phyloP scores from a whole-genome alignment of 35 echinoderm and acorn worm species.

The Apostichopus japonicus region DNA sequence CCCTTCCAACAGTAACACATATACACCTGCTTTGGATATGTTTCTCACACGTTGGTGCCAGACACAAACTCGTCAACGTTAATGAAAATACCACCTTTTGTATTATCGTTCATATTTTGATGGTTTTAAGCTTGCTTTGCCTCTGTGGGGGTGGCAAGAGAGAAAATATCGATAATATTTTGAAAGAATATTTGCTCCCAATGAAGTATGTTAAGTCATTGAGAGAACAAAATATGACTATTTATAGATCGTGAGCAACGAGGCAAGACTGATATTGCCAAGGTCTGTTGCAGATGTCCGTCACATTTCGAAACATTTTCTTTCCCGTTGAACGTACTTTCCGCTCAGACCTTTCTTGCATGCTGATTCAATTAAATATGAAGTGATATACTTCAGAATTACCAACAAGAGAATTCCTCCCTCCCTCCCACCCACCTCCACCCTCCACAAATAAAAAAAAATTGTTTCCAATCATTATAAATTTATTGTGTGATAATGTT shows the following conservation, averaged over 20 bases:
- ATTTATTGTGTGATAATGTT: conserved; percentile 1
- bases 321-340: background rate
- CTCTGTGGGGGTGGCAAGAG: background rate
- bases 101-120: background rate
- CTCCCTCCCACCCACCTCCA: no score
- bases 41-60: no score
- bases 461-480: conserved; percentile 1
- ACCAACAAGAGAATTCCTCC: background rate
- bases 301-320: background rate
- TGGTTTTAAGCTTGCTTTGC: background rate
- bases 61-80: background rate
- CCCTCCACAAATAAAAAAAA: background rate
- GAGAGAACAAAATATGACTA: background rate
- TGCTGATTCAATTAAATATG: background rate
- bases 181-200: background rate
- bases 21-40: no score
- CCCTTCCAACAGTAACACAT: no score
- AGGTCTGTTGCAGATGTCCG: conserved; percentile 29
- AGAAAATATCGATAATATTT: background rate
- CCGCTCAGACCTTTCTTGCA: background rate
- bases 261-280: background rate
- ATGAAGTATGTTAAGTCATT: no score
- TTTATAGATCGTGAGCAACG: background rate
- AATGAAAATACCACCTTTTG: background rate
- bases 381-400: background rate